Evolutionary conservation across 2,797 vertebrate species (phyloP).

Genomic region (Schizopygopsis malacanthus): DNA sequence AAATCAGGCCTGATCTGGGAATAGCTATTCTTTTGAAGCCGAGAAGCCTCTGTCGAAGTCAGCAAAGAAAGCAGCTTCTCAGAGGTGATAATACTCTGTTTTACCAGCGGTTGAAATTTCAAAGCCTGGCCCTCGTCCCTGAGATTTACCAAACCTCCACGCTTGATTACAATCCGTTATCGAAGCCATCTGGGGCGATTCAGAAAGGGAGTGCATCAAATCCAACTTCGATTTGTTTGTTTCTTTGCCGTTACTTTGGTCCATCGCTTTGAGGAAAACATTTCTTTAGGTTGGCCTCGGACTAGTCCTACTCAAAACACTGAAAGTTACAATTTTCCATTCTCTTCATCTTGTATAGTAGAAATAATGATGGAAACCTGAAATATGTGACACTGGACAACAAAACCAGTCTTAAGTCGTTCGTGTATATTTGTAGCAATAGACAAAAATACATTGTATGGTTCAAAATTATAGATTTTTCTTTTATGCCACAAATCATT

Average conservation of each 20-base stretch:
- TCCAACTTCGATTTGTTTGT: slow-evolving; percentile 79
- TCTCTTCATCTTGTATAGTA: background rate
- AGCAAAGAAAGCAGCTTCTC: slow-evolving; percentile 72
- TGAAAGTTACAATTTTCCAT: too few relatives aligned
- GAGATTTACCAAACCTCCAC: slow-evolving; percentile 52
- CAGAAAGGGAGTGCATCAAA: slow-evolving; percentile 69
- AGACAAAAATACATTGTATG: background rate
- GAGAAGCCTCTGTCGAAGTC: slow-evolving; percentile 73
- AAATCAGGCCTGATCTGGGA: slow-evolving; percentile 76
- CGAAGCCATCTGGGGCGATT: slow-evolving; percentile 72
- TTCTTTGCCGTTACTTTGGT: slow-evolving; percentile 72
- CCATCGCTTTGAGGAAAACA: slow-evolving; percentile 70
- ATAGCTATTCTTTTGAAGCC: slow-evolving; percentile 81
- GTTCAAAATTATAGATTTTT: too few relatives aligned
- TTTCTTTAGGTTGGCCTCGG: slow-evolving; percentile 21
- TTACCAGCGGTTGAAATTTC: slow-evolving; percentile 75
- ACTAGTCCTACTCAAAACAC: background rate
- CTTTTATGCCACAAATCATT: background rate
- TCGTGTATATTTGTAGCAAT: background rate
- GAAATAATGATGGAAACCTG: background rate
- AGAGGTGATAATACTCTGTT: slow-evolving; percentile 77
- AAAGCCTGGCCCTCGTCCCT: slow-evolving; percentile 60
- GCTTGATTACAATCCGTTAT: slow-evolving; percentile 79
- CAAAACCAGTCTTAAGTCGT: background rate
- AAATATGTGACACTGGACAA: background rate